These are phyloP conservation scores for Poecilia velifera DNA, from an alignment of 2,797 vertebrate species.

Conservation along the genomic window DNA sequence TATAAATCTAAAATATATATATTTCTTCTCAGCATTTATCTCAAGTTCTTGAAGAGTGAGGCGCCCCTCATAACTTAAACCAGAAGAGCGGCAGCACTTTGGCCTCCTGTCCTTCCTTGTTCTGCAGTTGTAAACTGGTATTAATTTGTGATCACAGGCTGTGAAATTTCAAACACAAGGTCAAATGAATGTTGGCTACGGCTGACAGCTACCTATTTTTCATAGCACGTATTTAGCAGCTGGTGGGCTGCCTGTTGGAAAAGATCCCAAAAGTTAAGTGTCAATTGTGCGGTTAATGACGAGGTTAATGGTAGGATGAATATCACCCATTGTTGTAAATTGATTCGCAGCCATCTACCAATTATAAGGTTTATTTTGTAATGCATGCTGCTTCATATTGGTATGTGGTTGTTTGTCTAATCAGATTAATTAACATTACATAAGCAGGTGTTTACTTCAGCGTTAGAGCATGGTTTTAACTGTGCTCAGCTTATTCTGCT, in stretches of 20 bases:
- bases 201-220: constrained; percentile 20
- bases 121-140: background rate
- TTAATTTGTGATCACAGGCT: constrained; percentile 20
- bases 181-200: constrained; percentile 12
- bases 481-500: background rate
- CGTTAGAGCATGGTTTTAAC: background rate
- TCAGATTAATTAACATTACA: background rate
- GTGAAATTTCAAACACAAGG: constrained; percentile 29
- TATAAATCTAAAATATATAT: background rate
- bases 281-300: background rate
- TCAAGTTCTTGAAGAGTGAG: background rate
- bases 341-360: background rate
- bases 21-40: background rate
- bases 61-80: background rate
- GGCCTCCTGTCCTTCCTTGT: background rate
- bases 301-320: background rate
- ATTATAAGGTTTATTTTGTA: constrained; percentile 1
- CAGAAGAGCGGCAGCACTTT: constrained; percentile 1
- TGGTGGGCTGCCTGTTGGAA: background rate
- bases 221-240: constrained; percentile 5
- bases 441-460: background rate
- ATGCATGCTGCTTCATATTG: background rate
- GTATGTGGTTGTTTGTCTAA: background rate
- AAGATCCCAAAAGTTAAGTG: constrained; percentile 7
- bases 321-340: background rate